Evolutionary conservation across 2,888 invertebrate species (phyloP).

Genomic region (Plebejus argus): DNA sequence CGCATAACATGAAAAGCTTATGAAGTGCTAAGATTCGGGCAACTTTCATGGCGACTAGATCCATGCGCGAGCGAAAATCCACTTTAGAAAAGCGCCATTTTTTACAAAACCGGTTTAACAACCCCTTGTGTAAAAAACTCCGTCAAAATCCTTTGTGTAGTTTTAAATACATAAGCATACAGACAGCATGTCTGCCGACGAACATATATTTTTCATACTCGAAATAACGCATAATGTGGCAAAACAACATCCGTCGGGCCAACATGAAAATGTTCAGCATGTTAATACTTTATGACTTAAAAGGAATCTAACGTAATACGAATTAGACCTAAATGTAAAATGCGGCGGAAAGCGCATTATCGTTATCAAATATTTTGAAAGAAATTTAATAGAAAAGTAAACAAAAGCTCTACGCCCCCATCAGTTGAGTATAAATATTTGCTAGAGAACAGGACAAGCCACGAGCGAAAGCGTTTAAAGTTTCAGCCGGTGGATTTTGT

Average conservation of each 20-base stretch:
- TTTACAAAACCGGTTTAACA: too few relatives aligned
- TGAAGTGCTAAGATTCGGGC: too few relatives aligned
- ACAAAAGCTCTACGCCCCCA: slow-evolving; percentile 47
- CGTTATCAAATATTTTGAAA: slow-evolving; percentile 27
- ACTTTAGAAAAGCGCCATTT: too few relatives aligned
- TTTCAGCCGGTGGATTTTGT: too few relatives aligned
- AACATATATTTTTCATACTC: neutral
- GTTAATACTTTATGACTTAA: neutral
- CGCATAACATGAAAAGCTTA: too few relatives aligned
- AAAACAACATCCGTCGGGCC: too few relatives aligned
- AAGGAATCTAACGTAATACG: neutral
- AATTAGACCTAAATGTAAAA: neutral
- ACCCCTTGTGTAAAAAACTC: too few relatives aligned
- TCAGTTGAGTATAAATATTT: slow-evolving; percentile 47
- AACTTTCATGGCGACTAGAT: too few relatives aligned
- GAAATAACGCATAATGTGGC: neutral
- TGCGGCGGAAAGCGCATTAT: neutral
- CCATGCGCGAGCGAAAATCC: too few relatives aligned
- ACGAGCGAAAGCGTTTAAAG: slow-evolving; percentile 29
- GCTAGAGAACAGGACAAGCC: slow-evolving; percentile 31
- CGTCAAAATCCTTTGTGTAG: too few relatives aligned
- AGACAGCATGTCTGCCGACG: too few relatives aligned
- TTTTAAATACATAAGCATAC: too few relatives aligned
- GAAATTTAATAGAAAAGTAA: slow-evolving; percentile 65
- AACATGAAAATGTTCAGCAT: neutral